Base-by-base conservation (phyloP, 2,888 invertebrate genomes). In the Taenaris catops region DNA sequence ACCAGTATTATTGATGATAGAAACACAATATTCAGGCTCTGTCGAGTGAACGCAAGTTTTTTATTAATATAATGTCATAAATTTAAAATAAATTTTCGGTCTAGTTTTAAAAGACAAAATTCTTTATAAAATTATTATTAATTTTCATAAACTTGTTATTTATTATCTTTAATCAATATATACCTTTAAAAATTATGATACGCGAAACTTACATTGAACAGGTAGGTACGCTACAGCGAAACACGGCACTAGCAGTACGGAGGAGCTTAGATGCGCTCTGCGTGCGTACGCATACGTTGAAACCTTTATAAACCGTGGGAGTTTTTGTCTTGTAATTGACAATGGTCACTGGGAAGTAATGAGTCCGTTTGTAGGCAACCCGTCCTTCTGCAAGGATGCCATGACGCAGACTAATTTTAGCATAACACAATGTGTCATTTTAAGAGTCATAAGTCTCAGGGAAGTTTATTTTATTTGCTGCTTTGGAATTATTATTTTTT, bases 281-380 rank as follows among this genome's bases (percentile, higher is more conserved):
- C 59, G 74, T 65, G 61, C 54, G 61, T 62, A 55, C 63, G 63
- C 66, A 61, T 65, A 63, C 69, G 63, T 55, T 48, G 69, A 60
- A 59, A 71, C 76, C 74, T 81, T 83, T 86, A 81, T 84, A 86
- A 78, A 70, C 80, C 80, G 83, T 83, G 84, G 72, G 83, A 84
- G 68, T 79, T 84, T 81, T 83, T 80, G 79, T 76, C 69, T 73
- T 70, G 58, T 71, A 73, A 79, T 72, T 75, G 71, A 80, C 81
- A 83, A 84, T 81, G 70, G 76, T 71, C 72, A 70, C 73, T 62
- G 60, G 68, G 70, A 71, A 70, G 69, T 83, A 84, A 84, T 84
- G 72, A 79, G 84, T 75, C 62, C 63, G 72, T 81, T 80, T 80
- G 78, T 79, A 84, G 64, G 72, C 83, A 65, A 55, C 48, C 54